These are phyloP conservation scores for Athetis lepigone DNA, from an alignment of 2,888 invertebrate genomes.

Conservation along the genomic window DNA sequence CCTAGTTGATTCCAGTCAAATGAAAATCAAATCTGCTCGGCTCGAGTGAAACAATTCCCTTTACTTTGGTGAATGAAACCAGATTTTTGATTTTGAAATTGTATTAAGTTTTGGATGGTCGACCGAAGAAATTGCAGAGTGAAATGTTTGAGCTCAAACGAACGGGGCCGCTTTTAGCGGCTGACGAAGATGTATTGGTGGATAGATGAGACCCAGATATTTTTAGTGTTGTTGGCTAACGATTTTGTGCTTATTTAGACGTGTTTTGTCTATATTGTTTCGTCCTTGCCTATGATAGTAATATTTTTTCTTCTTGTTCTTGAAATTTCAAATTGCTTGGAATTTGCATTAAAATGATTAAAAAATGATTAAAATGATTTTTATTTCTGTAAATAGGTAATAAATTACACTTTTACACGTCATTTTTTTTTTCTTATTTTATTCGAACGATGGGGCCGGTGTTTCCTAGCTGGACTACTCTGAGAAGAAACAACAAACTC, in stretches of 20 bases:
- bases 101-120: slow-evolving; percentile 73
- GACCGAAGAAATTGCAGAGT: slow-evolving; percentile 59
- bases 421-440: too few relatives aligned
- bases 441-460: too few relatives aligned
- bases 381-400: too few relatives aligned
- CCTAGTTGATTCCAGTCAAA: slow-evolving; percentile 66
- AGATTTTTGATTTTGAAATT: slow-evolving; percentile 78
- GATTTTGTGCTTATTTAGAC: background rate
- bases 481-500: too few relatives aligned
- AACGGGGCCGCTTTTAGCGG: slow-evolving; percentile 52
- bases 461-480: too few relatives aligned
- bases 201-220: slow-evolving; percentile 32
- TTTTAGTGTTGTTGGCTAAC: background rate
- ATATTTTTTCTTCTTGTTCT: too few relatives aligned
- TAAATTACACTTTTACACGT: too few relatives aligned
- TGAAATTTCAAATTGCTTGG: too few relatives aligned
- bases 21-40: slow-evolving; percentile 74
- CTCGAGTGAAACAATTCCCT: slow-evolving; percentile 72
- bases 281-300: background rate
- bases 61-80: slow-evolving; percentile 71
- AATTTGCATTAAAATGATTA: too few relatives aligned
- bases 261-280: background rate
- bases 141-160: slow-evolving; percentile 64
- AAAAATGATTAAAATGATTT: too few relatives aligned
- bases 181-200: slow-evolving; percentile 33